Percentiles rank a stretch among this genome's conserved stretches.
phyloP scores from a whole-genome alignment of 2,797 vertebrate species.

The Xerus rutilus region DNA sequence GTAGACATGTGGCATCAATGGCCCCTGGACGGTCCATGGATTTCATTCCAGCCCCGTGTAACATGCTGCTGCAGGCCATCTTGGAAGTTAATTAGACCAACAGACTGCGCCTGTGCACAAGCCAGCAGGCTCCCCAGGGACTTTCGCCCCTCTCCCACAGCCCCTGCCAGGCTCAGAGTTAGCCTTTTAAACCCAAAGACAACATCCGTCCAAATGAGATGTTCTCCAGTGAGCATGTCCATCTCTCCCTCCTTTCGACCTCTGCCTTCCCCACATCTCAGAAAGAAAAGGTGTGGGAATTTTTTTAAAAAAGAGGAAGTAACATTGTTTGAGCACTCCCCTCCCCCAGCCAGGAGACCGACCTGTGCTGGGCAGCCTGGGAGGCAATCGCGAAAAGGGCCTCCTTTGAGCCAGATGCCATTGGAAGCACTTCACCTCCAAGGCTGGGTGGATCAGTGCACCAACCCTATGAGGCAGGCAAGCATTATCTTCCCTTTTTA shows the following conservation, averaged over 20 bases:
- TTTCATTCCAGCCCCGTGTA: neutral
- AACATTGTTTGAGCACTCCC: neutral
- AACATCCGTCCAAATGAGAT: neutral
- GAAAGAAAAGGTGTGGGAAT: neutral
- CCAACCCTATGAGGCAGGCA: accelerated
- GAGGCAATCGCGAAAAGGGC: neutral
- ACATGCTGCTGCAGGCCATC: neutral
- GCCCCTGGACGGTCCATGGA: neutral
- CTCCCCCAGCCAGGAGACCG: accelerated
- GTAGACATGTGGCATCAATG: neutral
- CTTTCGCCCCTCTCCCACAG: neutral
- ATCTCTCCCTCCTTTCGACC: neutral
- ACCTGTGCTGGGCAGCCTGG: neutral
- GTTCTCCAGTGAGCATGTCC: neutral
- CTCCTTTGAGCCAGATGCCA: neutral
- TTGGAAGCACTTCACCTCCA: neutral
- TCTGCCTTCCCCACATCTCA: neutral
- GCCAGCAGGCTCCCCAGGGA: neutral
- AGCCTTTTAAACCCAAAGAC: slow-evolving; percentile 32
- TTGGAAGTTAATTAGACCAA: neutral
- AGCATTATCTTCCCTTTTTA: neutral
- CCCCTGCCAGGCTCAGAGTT: neutral
- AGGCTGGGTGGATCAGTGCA: accelerated
- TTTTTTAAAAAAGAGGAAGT: neutral
- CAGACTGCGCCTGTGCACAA: neutral